Conservation (phyloP, 2,113 vertebrate genomes). For the Sus scrofa region T2T-Sscrofa CM000826.6:139368501-139369000, state of each 20-base stretch:
- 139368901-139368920: too few relatives aligned
- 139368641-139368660: neutral
- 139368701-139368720: too few relatives aligned
- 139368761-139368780: too few relatives aligned
- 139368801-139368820: neutral
- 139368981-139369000: neutral
- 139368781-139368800: too few relatives aligned
- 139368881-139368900: neutral
- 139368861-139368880: neutral
- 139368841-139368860: neutral
- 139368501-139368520: neutral
- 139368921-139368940: neutral
- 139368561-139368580: neutral
- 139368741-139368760: neutral
- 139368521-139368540: neutral
- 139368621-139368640: neutral
- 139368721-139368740: neutral
- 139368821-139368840: neutral
- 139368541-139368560: neutral
- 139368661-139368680: neutral
- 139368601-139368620: neutral
- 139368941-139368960: neutral
- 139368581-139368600: neutral
- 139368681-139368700: fast-evolving
- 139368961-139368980: neutral